phyloP scores from a whole-genome alignment of 2,888 invertebrate genomes.

The Tachystola acroxantha region DNA sequence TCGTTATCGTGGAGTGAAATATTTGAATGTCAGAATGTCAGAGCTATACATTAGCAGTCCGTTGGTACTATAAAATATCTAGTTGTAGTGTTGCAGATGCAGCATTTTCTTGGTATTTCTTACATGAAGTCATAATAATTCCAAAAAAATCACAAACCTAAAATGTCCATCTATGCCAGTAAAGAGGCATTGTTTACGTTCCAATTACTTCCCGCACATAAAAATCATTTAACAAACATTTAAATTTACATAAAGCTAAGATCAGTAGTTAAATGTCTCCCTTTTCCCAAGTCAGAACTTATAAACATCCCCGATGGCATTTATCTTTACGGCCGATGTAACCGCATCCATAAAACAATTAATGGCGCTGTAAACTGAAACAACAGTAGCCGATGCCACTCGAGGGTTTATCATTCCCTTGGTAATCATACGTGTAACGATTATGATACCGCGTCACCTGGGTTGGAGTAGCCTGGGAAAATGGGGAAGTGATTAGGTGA shows the following conservation, averaged over 20 bases:
- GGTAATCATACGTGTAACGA: conserved; percentile 2
- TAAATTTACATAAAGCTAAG: neutral
- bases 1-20: no score
- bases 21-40: no score
- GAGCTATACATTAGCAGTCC: no score
- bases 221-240: neutral
- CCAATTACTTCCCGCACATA: no score
- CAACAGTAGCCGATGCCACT: conserved; percentile 52
- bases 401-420: conserved; percentile 36
- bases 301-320: conserved; percentile 46
- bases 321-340: conserved; percentile 60
- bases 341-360: conserved; percentile 62
- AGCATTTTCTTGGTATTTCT: no score
- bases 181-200: no score
- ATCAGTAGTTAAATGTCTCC: conserved; percentile 2
- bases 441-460: conserved; percentile 3
- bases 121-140: no score
- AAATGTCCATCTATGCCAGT: no score
- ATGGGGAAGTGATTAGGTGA: conserved; percentile 4
- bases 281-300: neutral
- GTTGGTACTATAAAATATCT: no score
- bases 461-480: neutral
- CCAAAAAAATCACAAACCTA: no score
- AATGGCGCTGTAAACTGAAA: conserved; percentile 63
- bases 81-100: no score